A percentile compares a stretch with the other conserved stretches of the same genome.
Conservation (phyloP, 2,113 vertebrate species). For the Vidua chalybeata region DNA sequence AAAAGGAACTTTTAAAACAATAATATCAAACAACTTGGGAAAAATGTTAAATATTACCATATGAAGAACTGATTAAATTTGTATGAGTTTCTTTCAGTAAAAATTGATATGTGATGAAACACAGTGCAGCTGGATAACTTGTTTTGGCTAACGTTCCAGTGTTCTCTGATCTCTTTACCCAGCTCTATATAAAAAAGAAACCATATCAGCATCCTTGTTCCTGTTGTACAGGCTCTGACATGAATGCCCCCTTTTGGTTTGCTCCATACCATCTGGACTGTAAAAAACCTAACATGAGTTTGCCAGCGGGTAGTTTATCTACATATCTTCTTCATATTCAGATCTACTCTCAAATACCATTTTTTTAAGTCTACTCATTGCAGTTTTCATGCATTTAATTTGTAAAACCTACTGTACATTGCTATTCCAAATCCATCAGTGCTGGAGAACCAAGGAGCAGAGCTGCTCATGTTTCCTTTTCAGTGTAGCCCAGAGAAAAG, state of each 20-base stretch:
- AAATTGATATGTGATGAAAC: slow-evolving; percentile 79
- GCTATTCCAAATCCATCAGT: not conserved
- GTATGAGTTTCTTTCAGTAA: slow-evolving; percentile 81
- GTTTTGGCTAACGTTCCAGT: slow-evolving; percentile 48
- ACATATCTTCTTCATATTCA: not conserved
- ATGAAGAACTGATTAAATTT: slow-evolving; percentile 81
- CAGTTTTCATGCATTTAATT: not conserved
- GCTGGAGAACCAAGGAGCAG: not conserved
- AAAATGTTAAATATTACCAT: slow-evolving; percentile 81
- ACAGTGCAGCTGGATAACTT: slow-evolving; percentile 69
- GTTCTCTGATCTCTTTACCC: slow-evolving; percentile 60
- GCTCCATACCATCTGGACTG: not conserved
- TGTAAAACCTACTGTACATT: not conserved
- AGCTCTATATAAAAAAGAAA: slow-evolving; percentile 13
- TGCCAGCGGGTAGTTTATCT: not conserved
- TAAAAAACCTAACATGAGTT: not conserved
- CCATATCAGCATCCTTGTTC: not conserved
- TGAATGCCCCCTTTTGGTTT: slow-evolving; percentile 6
- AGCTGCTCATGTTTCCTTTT: not conserved
- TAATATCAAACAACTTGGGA: slow-evolving; percentile 79
- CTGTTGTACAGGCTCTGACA: not conserved
- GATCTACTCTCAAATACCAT: not conserved
- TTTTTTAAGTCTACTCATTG: not conserved
- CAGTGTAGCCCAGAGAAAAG: not conserved
- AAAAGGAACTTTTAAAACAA: slow-evolving; percentile 76